A percentile compares a stretch with the other conserved stretches of the same genome.
Evolutionary conservation across 2,888 invertebrate species (phyloP).

Genomic region (Periphyllus acericola): DNA sequence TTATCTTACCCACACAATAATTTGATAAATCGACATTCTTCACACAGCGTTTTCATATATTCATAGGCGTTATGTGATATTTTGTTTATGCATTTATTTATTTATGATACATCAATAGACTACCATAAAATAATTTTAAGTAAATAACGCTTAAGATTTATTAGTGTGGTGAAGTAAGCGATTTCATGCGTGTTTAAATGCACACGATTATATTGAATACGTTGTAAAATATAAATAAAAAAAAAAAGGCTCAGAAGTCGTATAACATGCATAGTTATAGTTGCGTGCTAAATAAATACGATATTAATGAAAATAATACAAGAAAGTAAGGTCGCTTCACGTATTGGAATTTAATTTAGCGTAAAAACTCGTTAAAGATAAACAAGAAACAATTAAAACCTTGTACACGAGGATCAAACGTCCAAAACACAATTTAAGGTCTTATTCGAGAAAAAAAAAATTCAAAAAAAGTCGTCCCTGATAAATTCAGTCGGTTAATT

Average conservation of each 20-base stretch:
- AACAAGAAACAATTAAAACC: slow-evolving; percentile 8
- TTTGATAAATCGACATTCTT: neutral
- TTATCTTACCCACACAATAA: neutral
- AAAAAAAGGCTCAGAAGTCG: neutral
- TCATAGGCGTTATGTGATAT: neutral
- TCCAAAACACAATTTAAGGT: neutral
- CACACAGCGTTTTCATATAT: neutral
- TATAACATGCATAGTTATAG: neutral
- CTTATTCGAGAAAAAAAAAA: neutral
- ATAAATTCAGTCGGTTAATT: neutral
- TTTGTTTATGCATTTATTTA: neutral
- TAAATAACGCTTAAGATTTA: neutral
- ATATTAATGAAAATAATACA: slow-evolving; percentile 6
- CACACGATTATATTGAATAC: neutral
- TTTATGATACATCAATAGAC: neutral
- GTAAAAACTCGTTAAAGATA: slow-evolving; percentile 28
- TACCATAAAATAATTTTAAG: slow-evolving; percentile 14
- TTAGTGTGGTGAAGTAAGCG: neutral
- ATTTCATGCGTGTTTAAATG: neutral
- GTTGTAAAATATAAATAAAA: neutral
- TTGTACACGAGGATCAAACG: neutral
- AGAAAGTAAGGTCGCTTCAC: neutral
- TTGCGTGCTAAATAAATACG: neutral
- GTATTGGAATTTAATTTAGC: neutral
- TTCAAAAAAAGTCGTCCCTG: slow-evolving; percentile 13